These are phyloP conservation scores for Hololepta plana DNA, from an alignment of 2,888 invertebrate species.

Conservation along the genomic window DNA sequence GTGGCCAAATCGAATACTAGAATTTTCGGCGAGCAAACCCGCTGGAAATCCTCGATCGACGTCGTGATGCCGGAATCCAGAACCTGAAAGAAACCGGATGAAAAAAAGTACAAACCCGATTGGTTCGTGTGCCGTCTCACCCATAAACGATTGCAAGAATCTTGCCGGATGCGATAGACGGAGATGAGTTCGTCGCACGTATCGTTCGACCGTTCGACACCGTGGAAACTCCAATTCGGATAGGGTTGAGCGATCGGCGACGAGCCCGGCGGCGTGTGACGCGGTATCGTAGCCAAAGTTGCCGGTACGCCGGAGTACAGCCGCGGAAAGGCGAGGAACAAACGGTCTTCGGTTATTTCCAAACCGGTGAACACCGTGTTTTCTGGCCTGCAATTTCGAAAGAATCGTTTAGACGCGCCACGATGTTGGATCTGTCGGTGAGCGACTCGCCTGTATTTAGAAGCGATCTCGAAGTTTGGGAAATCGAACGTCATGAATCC, in stretches of 20 bases:
- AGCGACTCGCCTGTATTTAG: constrained; percentile 17
- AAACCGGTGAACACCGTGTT: constrained; percentile 63
- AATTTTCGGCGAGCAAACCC: constrained; percentile 61
- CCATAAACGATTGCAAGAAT: constrained; percentile 72
- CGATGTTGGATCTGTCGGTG: not conserved
- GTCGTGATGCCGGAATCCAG: constrained; percentile 60
- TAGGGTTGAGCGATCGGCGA: constrained; percentile 34
- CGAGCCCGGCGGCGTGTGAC: constrained; percentile 42
- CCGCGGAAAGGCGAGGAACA: constrained; percentile 61
- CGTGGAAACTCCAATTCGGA: constrained; percentile 46
- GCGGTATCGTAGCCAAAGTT: constrained; percentile 49
- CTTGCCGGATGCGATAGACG: constrained; percentile 56
- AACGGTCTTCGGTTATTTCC: constrained; percentile 48
- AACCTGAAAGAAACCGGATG: constrained; percentile 42
- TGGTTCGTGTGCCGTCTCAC: too few species aligned
- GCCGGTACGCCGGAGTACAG: constrained; percentile 59
- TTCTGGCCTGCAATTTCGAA: constrained; percentile 37
- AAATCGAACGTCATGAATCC: constrained; percentile 47
- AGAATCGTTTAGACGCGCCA: not conserved
- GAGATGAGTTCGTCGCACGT: constrained; percentile 65
- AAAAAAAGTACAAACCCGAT: too few species aligned
- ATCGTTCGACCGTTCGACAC: constrained; percentile 48
- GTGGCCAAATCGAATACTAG: constrained; percentile 62
- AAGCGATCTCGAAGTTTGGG: constrained; percentile 28
- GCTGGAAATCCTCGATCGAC: constrained; percentile 46